These are phyloP conservation scores for Zaprionus obscuricornis DNA, from an alignment of 2,888 invertebrate species.

Conservation along the genomic window DNA sequence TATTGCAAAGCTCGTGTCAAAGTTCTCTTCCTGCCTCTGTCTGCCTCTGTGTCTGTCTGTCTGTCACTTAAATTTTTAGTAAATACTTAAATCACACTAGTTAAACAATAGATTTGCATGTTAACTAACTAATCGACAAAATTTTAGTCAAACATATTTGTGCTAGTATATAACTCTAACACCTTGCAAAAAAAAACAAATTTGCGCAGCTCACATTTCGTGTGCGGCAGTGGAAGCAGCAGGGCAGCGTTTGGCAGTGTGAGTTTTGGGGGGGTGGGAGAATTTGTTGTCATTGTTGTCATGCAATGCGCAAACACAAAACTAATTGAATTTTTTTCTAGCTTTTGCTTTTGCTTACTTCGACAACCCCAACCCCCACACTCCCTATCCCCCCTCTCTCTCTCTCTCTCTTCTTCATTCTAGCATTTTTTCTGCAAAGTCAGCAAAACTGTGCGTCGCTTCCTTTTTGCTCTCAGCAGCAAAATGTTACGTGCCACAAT, in stretches of 20 bases:
- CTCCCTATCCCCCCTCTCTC: neutral
- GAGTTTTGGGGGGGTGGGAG: neutral
- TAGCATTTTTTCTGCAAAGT: constrained; percentile 64
- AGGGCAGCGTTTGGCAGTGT: neutral
- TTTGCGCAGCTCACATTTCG: too few relatives aligned
- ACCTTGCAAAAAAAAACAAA: too few relatives aligned
- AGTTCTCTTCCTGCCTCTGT: too few relatives aligned
- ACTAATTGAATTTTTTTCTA: constrained; percentile 72
- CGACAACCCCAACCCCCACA: too few relatives aligned
- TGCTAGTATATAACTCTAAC: too few relatives aligned
- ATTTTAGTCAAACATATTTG: too few relatives aligned
- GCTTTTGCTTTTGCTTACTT: constrained; percentile 21
- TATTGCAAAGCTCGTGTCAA: too few relatives aligned
- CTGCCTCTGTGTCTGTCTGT: too few relatives aligned
- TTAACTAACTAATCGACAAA: too few relatives aligned
- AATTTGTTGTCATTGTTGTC: constrained; percentile 59
- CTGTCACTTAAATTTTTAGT: too few relatives aligned
- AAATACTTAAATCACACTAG: too few relatives aligned
- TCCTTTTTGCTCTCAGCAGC: constrained; percentile 50
- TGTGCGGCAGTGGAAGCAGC: constrained; percentile 7
- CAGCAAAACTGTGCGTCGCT: constrained; percentile 50
- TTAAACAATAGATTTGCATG: too few relatives aligned
- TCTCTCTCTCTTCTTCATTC: neutral
- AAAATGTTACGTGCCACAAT: constrained; percentile 73
- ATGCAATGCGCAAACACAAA: constrained; percentile 78